These are phyloP conservation scores for Poliocrania exsul DNA, from an alignment of 2,797 vertebrate genomes.

Conservation along the genomic window DNA sequence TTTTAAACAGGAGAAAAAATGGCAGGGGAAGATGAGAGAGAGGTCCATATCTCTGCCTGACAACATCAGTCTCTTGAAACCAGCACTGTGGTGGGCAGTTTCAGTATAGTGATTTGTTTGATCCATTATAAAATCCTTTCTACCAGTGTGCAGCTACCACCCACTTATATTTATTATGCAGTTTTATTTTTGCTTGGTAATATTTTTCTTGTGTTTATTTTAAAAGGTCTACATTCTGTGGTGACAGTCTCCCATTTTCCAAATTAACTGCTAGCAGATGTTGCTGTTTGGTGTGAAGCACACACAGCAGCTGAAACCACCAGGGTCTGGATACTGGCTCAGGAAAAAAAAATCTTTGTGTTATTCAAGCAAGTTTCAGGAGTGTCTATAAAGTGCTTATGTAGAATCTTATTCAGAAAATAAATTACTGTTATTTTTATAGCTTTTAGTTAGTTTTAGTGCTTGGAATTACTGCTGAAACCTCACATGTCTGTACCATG, in stretches of 20 bases:
- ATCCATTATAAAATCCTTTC: slow-evolving; percentile 25
- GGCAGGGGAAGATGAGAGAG: neutral
- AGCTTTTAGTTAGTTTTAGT: slow-evolving; percentile 41
- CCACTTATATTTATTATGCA: slow-evolving; percentile 70
- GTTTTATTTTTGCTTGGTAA: slow-evolving; percentile 70
- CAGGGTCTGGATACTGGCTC: slow-evolving; percentile 61
- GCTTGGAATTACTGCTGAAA: slow-evolving; percentile 58
- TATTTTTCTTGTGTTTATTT: slow-evolving; percentile 79
- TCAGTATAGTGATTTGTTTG: slow-evolving; percentile 8
- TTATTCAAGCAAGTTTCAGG: slow-evolving; percentile 47
- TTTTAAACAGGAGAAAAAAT: neutral
- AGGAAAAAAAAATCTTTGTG: slow-evolving; percentile 3
- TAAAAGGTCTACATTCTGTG: slow-evolving; percentile 74
- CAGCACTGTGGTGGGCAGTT: neutral
- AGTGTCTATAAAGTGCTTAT: slow-evolving; percentile 47
- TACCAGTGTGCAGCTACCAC: slow-evolving; percentile 43
- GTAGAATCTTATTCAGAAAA: slow-evolving; percentile 62
- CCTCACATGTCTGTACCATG: neutral
- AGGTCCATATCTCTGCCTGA: neutral
- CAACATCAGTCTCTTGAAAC: neutral
- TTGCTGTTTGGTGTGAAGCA: slow-evolving; percentile 61
- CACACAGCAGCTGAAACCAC: slow-evolving; percentile 59
- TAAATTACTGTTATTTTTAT: slow-evolving; percentile 48
- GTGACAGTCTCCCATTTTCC: slow-evolving; percentile 79
- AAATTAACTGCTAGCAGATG: slow-evolving; percentile 83